These are phyloP conservation scores for Anneissia japonica DNA, from an alignment of 35 echinoderm and acorn worm species.

Conservation along the genomic window DNA sequence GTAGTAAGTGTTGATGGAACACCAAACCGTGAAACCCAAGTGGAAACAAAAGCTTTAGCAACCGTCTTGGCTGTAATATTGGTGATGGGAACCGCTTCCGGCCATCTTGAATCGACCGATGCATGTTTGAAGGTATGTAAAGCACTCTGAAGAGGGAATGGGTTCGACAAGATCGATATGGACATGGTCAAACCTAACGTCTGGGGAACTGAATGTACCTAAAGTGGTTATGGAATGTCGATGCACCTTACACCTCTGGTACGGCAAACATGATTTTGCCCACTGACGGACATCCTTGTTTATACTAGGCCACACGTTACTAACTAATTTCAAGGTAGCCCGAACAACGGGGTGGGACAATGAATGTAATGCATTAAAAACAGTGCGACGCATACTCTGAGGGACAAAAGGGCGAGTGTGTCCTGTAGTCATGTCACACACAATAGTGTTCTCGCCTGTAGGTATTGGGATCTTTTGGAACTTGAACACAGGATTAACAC, in stretches of 20 bases:
- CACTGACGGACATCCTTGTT: conserved; percentile 42
- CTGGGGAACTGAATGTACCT: conserved; percentile 31
- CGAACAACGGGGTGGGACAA: conserved; percentile 20
- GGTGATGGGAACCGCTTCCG: background rate
- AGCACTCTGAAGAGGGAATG: conserved; percentile 20
- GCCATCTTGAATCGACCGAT: conserved; percentile 8
- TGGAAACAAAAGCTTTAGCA: background rate
- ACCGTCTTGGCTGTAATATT: conserved; percentile 13
- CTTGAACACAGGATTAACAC: background rate
- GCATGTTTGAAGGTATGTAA: conserved; percentile 21
- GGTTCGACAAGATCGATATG: conserved; percentile 49
- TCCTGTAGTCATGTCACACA: background rate
- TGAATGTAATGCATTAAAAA: conserved; percentile 7
- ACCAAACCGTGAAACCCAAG: background rate
- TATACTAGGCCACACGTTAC: conserved; percentile 11
- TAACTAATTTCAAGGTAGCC: conserved; percentile 14
- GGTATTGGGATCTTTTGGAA: background rate
- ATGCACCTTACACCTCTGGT: conserved; percentile 34
- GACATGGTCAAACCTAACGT: conserved; percentile 41
- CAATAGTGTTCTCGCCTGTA: background rate
- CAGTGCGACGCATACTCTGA: background rate
- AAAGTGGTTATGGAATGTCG: conserved; percentile 19
- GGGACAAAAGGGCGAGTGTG: conserved; percentile 13
- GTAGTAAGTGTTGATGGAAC: background rate
- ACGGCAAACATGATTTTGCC: conserved; percentile 27